phyloP scores from a whole-genome alignment of 2,888 invertebrate species.

The Nesidiocoris tenuis region DNA sequence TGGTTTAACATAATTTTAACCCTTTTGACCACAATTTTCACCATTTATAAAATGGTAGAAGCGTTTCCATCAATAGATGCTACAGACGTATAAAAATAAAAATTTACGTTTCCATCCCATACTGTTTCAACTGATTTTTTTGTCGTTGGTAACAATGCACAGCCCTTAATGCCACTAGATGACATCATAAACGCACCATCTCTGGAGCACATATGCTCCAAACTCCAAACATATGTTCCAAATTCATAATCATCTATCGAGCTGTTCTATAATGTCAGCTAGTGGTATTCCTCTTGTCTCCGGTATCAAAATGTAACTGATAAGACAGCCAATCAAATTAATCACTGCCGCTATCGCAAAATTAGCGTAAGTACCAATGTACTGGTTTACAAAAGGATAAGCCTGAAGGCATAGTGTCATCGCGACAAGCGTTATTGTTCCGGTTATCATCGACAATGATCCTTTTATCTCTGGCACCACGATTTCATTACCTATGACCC shows the following conservation, averaged over 20 bases:
- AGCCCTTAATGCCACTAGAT: no score
- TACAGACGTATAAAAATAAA: no score
- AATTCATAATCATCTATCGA: not conserved
- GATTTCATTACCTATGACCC: constrained; percentile 19
- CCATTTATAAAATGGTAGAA: no score
- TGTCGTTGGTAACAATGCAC: no score
- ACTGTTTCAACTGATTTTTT: no score
- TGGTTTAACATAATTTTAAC: no score
- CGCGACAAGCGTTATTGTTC: constrained; percentile 1
- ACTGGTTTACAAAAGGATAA: not conserved
- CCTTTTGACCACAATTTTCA: no score
- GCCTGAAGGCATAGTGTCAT: constrained; percentile 18
- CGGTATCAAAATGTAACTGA: constrained; percentile 9
- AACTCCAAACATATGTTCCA: no score
- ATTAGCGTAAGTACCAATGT: constrained; percentile 27
- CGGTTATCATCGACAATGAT: constrained; percentile 18
- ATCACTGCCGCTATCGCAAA: not conserved
- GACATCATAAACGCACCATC: no score
- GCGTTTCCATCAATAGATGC: no score
- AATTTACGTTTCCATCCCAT: no score
- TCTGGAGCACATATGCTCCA: no score
- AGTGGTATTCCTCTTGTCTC: constrained; percentile 24
- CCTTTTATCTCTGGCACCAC: constrained; percentile 19
- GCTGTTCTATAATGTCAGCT: constrained; percentile 13
- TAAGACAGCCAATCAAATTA: constrained; percentile 9